phyloP scores from a whole-genome alignment of 2,888 invertebrate species.

The Hecatera dysodea region DNA sequence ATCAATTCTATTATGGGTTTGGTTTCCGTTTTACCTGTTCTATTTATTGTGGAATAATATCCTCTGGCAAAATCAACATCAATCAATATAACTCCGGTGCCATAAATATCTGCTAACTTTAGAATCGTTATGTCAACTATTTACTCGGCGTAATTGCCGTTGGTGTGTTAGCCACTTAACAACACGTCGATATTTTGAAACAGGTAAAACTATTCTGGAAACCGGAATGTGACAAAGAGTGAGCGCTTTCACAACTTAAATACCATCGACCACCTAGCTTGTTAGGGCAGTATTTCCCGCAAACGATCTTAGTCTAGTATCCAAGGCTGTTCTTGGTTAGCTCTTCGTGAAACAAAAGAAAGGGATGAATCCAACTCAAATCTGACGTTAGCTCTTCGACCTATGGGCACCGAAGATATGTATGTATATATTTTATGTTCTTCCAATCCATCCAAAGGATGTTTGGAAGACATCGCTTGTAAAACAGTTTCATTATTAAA shows the following conservation, averaged over 20 bases:
- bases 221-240: not conserved
- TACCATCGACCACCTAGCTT: not conserved
- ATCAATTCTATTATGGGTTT: not conserved
- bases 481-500: no score
- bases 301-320: not conserved
- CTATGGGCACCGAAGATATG: no score
- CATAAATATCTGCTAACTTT: conserved; percentile 4
- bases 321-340: no score
- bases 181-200: not conserved
- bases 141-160: not conserved
- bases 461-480: no score
- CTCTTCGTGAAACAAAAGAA: not conserved
- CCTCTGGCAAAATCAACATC: not conserved
- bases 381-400: not conserved
- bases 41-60: not conserved
- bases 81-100: not conserved
- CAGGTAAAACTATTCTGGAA: not conserved
- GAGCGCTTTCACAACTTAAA: not conserved
- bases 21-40: not conserved
- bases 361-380: not conserved
- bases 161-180: not conserved
- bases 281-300: not conserved
- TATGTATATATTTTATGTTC: no score
- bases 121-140: conserved; percentile 2
- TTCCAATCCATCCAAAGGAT: no score